phyloP scores from a whole-genome alignment of 1,140 invertebrate species.

The Agrilus planipennis region DNA sequence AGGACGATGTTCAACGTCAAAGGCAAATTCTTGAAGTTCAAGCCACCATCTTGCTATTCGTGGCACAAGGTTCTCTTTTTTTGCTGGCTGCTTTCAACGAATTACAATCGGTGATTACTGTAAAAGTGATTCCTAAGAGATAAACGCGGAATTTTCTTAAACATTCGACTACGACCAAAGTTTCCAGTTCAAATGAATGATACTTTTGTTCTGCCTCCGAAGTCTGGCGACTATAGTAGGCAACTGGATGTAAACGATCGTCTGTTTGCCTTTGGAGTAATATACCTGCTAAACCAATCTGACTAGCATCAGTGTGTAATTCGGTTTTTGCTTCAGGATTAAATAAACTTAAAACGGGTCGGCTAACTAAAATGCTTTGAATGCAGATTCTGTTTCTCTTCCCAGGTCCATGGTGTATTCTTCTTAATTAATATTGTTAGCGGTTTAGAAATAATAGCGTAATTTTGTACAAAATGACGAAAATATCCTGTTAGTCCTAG shows the following conservation, averaged over 20 bases:
- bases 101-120: constrained; percentile 29
- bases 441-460: constrained; percentile 14
- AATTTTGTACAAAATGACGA: constrained; percentile 18
- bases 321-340: constrained; percentile 14
- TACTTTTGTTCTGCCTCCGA: constrained; percentile 17
- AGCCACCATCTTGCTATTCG: constrained; percentile 18
- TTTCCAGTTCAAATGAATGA: constrained; percentile 21
- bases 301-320: constrained; percentile 28
- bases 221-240: constrained; percentile 16
- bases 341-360: constrained; percentile 7
- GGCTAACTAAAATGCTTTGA: constrained; percentile 7
- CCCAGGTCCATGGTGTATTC: constrained; percentile 4
- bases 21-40: constrained; percentile 16
- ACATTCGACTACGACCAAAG: constrained; percentile 14
- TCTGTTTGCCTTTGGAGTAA: constrained; percentile 11
- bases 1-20: constrained; percentile 13
- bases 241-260: constrained; percentile 24
- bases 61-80: constrained; percentile 16
- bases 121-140: constrained; percentile 29
- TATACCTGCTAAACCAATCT: constrained; percentile 1
- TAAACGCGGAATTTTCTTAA: constrained; percentile 22
- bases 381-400: constrained; percentile 12
- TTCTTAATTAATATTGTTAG: constrained; percentile 12
- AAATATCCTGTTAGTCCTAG: constrained; percentile 24
- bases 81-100: constrained; percentile 10